Evolutionary conservation across 2,113 vertebrate genomes (phyloP).

Genomic region (Malurus alboscapulatus): DNA sequence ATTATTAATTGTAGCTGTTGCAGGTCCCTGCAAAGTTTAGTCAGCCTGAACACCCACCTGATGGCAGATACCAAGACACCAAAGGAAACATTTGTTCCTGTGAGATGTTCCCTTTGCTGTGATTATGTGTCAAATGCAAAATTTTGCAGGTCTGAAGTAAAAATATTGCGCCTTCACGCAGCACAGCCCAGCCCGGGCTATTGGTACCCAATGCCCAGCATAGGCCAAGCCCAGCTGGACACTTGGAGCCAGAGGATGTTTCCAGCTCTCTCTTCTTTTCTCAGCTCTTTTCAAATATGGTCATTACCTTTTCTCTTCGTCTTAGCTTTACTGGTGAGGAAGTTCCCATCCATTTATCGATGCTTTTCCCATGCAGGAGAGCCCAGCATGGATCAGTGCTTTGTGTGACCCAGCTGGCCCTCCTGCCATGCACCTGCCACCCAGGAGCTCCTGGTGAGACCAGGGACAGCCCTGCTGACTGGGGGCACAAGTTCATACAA

Average conservation of each 20-base stretch:
- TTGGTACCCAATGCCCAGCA: rapidly evolving
- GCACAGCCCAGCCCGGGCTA: rapidly evolving
- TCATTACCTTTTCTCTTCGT: neutral
- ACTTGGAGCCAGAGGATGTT: neutral
- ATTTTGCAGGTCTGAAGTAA: neutral
- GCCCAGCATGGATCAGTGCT: rapidly evolving
- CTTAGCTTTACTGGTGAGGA: neutral
- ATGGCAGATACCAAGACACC: rapidly evolving
- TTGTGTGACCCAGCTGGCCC: rapidly evolving
- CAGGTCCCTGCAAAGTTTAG: neutral
- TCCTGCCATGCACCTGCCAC: rapidly evolving
- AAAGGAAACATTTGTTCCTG: neutral
- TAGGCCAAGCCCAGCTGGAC: neutral
- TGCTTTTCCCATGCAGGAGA: rapidly evolving
- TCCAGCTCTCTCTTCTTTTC: neutral
- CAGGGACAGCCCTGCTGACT: rapidly evolving
- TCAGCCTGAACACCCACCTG: neutral
- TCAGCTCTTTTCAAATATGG: neutral
- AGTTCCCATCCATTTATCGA: neutral
- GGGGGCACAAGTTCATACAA: rapidly evolving
- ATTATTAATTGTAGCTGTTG: neutral
- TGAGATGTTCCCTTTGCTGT: neutral
- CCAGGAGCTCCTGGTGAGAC: neutral
- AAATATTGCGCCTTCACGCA: neutral
- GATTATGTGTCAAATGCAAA: neutral